Evolutionary conservation across 2,888 invertebrate species (phyloP), one percentile per base, ranked within the genome.

Genomic region (Ditula angustiorana): DNA sequence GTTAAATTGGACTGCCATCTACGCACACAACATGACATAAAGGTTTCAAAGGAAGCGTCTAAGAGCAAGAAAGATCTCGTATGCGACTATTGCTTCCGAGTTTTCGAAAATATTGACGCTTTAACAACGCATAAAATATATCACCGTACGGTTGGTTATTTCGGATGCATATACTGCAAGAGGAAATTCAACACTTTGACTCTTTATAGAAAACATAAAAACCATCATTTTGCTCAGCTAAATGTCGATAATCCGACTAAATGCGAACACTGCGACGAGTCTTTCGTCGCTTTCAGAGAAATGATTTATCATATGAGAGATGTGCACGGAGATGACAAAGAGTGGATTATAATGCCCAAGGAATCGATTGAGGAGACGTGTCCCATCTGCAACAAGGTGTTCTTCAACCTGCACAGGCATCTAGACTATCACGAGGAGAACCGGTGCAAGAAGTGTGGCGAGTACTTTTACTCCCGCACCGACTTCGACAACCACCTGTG

Each of bases 251-350:
- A 87, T 67, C 94, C 86, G 24, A 87, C 80, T 7, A 91, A 85
- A 71, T 94, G 85, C 78, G 93, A 89, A 77, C 92, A 87, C 76
- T 93, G 93, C 77, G 94, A 94, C 71, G 92, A 94, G 69, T 93
- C 90, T 0, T 94, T 94, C 67, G 88, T 94, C 19, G 90, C 92
- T 19, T 92, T 93, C 79, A 85, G 88, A 70, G 94, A 92, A 67
- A 93, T 88, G 90, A 93, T 90, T 71, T 86, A 85, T 72, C 93
- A 87, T 81, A 93, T 92, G 90, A 80, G 84, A 30, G 93, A 92
- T 41, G 88, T 70, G 0, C 93, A 93, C 70, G 86, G 83, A 2
- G 91, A 91, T 66, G 83, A 91, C 59, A 91, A 90, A 62, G 93
- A 93, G 56, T 93, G 93, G 93, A 75, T 91, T 62, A 77, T 88